Evolutionary conservation across 2,888 invertebrate species (phyloP).

Genomic region (Hyposoter didymator): DNA sequence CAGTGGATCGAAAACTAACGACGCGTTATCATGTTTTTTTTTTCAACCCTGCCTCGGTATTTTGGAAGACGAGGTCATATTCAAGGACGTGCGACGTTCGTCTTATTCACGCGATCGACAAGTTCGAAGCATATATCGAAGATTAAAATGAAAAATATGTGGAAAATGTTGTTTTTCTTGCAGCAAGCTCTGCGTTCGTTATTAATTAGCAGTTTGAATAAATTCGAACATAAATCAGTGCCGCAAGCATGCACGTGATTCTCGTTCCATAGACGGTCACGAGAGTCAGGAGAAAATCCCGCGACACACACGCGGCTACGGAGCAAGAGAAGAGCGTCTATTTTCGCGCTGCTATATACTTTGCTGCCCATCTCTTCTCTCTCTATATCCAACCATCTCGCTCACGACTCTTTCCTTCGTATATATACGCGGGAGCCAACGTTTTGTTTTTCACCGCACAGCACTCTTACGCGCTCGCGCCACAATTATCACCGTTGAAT

Average conservation of each 20-base stretch:
- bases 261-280: slow-evolving; percentile 65
- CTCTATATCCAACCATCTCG: slow-evolving; percentile 7
- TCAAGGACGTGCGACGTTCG: not conserved
- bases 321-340: slow-evolving; percentile 53
- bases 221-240: slow-evolving; percentile 39
- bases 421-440: too few species aligned
- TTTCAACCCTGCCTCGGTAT: not conserved
- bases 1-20: too few species aligned
- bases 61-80: not conserved
- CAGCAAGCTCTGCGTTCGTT: not conserved
- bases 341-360: slow-evolving; percentile 55
- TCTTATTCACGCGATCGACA: not conserved
- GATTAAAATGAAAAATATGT: not conserved
- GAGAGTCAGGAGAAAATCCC: slow-evolving; percentile 61
- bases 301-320: slow-evolving; percentile 50
- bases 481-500: slow-evolving; percentile 45
- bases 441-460: slow-evolving; percentile 45
- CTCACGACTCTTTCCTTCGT: slow-evolving; percentile 9
- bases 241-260: slow-evolving; percentile 53
- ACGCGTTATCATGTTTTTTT: not conserved
- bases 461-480: slow-evolving; percentile 36
- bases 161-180: not conserved
- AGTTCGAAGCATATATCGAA: not conserved
- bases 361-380: slow-evolving; percentile 35
- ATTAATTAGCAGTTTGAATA: slow-evolving; percentile 13